Percentiles rank a stretch among this genome's conserved stretches.
Evolutionary conservation across 2,797 vertebrate genomes (phyloP).

Genomic region (Lutjanus campechanus): DNA sequence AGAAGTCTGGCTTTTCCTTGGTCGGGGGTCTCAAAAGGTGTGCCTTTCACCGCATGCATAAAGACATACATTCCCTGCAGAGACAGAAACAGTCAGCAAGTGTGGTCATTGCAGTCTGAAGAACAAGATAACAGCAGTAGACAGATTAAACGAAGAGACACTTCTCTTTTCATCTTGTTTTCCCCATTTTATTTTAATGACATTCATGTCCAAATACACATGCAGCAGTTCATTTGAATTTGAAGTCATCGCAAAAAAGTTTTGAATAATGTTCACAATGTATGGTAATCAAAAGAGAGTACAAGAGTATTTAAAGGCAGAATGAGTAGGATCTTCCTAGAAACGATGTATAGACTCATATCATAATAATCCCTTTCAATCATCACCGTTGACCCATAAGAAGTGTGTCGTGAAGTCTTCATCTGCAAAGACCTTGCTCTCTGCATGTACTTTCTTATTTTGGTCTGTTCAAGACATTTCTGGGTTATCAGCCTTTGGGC

Average conservation of each 20-base stretch:
- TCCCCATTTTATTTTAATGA: not conserved
- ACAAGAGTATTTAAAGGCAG: too few species aligned
- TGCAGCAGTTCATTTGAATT: not conserved
- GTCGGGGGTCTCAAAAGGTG: slow-evolving; percentile 97
- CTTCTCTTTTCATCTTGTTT: not conserved
- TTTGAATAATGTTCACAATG: not conserved
- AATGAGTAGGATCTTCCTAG: too few species aligned
- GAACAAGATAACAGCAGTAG: not conserved
- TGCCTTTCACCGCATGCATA: slow-evolving; percentile 98
- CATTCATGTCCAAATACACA: not conserved
- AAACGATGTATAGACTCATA: too few species aligned
- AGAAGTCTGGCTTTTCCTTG: slow-evolving; percentile 97
- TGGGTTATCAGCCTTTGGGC: too few species aligned
- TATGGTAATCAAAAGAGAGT: too few species aligned
- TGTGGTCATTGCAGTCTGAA: not conserved
- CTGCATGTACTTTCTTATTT: too few species aligned
- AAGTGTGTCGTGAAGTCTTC: too few species aligned
- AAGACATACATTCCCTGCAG: slow-evolving; percentile 97
- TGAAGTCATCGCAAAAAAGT: not conserved
- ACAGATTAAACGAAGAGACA: not conserved
- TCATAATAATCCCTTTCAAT: too few species aligned
- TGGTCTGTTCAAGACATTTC: too few species aligned
- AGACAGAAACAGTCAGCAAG: slow-evolving; percentile 34
- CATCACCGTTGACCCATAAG: too few species aligned
- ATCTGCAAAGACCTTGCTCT: too few species aligned